Conservation (phyloP, 2,113 vertebrate genomes). For the Tyto alba region DNA sequence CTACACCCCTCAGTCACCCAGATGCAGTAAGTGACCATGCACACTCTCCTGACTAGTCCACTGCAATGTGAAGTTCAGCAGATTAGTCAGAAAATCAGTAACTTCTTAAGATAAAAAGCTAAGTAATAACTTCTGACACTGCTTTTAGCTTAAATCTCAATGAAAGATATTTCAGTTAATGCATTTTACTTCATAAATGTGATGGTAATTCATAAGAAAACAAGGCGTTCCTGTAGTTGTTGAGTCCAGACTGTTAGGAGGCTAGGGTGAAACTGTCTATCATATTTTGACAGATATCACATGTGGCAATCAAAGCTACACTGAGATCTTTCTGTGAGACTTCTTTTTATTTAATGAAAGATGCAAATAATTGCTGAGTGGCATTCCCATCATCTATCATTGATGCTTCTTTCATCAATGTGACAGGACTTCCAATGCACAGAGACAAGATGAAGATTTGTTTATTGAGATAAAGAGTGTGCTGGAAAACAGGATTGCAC, state of each 20-base stretch:
- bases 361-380: background rate
- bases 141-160: background rate
- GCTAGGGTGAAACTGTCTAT: background rate
- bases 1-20: background rate
- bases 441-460: background rate
- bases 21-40: fast-evolving
- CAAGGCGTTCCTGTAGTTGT: background rate
- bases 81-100: background rate
- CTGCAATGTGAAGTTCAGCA: background rate
- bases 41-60: background rate
- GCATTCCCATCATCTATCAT: background rate
- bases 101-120: background rate
- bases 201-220: background rate
- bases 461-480: background rate
- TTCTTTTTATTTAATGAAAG: slow-evolving; percentile 20
- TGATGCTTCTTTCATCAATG: background rate
- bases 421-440: background rate
- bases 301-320: background rate
- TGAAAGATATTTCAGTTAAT: background rate
- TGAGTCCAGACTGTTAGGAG: background rate
- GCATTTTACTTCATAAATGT: background rate
- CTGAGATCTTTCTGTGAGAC: background rate
- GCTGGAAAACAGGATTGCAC: background rate
- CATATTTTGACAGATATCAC: background rate
- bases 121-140: background rate